Percentiles rank a stretch among this genome's conserved stretches.
These are phyloP conservation scores for Magallana gigas DNA, from an alignment of 1,140 invertebrate species.

Conservation along the genomic window DNA sequence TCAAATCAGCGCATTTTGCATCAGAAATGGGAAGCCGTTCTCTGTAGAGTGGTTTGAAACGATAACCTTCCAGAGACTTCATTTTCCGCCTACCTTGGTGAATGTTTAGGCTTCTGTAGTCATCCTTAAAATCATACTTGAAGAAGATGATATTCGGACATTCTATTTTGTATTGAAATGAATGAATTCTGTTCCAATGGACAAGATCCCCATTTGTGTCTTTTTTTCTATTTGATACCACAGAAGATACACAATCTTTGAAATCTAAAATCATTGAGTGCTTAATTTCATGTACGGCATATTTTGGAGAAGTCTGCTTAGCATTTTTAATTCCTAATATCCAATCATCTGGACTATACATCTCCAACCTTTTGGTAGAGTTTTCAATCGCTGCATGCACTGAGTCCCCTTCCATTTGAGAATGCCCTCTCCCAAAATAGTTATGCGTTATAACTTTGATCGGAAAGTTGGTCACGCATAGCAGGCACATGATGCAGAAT, in stretches of 20 bases:
- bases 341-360: conserved; percentile 49
- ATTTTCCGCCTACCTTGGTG: neutral
- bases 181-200: conserved; percentile 41
- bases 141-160: conserved; percentile 29
- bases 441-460: conserved; percentile 47
- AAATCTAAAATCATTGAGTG: conserved; percentile 30
- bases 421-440: conserved; percentile 45
- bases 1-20: neutral
- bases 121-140: conserved; percentile 15
- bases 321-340: conserved; percentile 39
- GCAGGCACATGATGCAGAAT: conserved; percentile 51
- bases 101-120: conserved; percentile 11
- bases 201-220: neutral
- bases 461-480: conserved; percentile 38
- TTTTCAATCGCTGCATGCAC: too few relatives aligned
- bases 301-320: conserved; percentile 37
- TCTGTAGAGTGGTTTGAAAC: neutral
- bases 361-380: too few relatives aligned
- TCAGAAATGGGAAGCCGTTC: neutral
- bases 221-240: conserved; percentile 34
- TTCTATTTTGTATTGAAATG: conserved; percentile 28
- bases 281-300: conserved; percentile 21
- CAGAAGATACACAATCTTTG: neutral
- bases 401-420: too few relatives aligned
- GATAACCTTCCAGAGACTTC: neutral